Base-by-base conservation (phyloP, 2,888 invertebrate species). In the Itoplectis maculator region DNA sequence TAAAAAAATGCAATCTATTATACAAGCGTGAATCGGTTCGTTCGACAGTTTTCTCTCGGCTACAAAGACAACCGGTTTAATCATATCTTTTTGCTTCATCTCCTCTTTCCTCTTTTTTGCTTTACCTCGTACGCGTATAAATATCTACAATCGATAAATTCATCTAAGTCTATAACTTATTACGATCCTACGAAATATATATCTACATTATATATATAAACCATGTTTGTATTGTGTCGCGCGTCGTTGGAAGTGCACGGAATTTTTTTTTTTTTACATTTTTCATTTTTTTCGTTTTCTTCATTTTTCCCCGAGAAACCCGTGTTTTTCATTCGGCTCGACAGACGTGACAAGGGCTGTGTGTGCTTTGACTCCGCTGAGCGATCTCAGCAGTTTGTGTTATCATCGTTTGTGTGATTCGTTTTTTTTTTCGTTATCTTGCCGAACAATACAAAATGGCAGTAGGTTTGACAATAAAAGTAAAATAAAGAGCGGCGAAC, bases 121-220 rank as follows among this genome's bases (percentile, higher is more conserved):
- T 73, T 63, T 59, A 68, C 82, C 83, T 83, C 79, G 70, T 83
- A 79, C 79, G 75, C 81, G 78, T 89, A 90, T 91, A 91, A 91
- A 91, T 91, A 91, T 82, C 78, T 88, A 89, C 70, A 84, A 87
- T 84, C 86, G 85, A 86, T 82, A 87, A 86, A 83, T 84, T 82
- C 75, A 82, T 81, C 86, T 87, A 87, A 84, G 76, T 77, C 84
- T 89, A 90, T 87, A 89, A 87, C 86, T 88, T 88, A 89, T 87
- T 87, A 89, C 82, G 88, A 87, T 87, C 79, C 86, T 89, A 89
- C 85, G 76, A 84, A 81, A 86, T 86, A 88, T 79, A 84, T 91
- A 91, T 91, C 89, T 90, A 91, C 91, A 91, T 86, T 89, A 89
- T 87, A 79, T 87, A 86, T 87, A 86, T 87, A 87, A 88, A 89